These are phyloP conservation scores for Cricetomys ansorgei DNA, from an alignment of 2,113 vertebrate species.

Conservation along the genomic window DNA sequence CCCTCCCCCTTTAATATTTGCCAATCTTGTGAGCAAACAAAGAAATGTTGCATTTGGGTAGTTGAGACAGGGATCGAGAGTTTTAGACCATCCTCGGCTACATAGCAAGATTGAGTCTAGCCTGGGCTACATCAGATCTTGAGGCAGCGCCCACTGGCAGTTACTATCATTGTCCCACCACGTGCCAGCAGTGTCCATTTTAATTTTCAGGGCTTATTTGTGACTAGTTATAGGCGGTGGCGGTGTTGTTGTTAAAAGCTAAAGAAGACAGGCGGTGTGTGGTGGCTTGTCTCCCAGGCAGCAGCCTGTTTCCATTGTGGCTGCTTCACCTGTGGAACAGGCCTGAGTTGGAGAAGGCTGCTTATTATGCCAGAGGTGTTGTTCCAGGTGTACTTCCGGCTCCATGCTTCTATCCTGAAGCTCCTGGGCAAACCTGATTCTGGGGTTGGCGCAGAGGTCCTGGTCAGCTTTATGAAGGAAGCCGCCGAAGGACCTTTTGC, in stretches of 20 bases:
- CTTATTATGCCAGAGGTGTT: conserved; percentile 54
- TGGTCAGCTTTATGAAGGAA: conserved; percentile 94
- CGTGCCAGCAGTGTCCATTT: neutral
- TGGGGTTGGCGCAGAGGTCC: conserved; percentile 90
- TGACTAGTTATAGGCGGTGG: neutral
- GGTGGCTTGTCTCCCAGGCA: neutral
- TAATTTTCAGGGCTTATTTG: neutral
- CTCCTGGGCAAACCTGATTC: conserved; percentile 90
- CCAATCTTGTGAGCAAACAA: neutral
- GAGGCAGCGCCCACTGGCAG: neutral
- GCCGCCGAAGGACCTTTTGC: conserved; percentile 96
- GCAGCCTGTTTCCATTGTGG: neutral
- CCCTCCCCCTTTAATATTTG: conserved; percentile 6
- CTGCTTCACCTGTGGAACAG: neutral
- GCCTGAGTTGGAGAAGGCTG: neutral
- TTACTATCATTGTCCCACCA: neutral
- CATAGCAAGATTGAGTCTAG: neutral
- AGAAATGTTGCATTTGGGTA: neutral
- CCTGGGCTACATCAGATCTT: neutral
- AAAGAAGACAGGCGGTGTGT: neutral
- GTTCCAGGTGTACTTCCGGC: conserved; percentile 94
- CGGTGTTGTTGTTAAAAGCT: neutral
- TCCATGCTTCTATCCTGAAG: conserved; percentile 96
- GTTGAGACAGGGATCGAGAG: neutral
- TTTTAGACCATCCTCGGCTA: neutral